These are phyloP conservation scores for Metopia argyrocephala DNA, from an alignment of 2,888 invertebrate species.

Conservation along the genomic window DNA sequence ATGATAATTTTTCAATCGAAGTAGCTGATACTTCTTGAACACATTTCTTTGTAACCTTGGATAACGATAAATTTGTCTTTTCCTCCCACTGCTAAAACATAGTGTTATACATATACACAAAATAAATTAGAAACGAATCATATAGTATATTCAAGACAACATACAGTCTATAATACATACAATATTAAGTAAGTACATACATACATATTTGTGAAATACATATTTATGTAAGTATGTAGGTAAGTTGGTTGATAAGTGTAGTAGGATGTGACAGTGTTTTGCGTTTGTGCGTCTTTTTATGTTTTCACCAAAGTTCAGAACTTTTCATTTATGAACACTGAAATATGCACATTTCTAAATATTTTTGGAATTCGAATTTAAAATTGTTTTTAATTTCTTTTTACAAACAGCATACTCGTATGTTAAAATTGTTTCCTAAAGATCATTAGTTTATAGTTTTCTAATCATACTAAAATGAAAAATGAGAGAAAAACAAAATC, in stretches of 20 bases:
- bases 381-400: too few relatives aligned
- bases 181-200: neutral
- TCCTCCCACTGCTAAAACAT: slow-evolving; percentile 43
- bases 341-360: too few relatives aligned
- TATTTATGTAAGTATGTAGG: neutral
- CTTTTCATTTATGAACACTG: too few relatives aligned
- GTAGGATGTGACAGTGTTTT: neutral
- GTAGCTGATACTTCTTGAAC: slow-evolving; percentile 38
- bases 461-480: too few relatives aligned
- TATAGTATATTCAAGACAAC: neutral
- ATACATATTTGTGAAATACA: slow-evolving; percentile 3
- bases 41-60: slow-evolving; percentile 27
- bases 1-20: slow-evolving; percentile 11
- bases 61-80: slow-evolving; percentile 21
- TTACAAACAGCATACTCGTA: too few relatives aligned
- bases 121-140: slow-evolving; percentile 31
- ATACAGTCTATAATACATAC: slow-evolving; percentile 4
- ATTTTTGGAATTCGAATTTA: too few relatives aligned
- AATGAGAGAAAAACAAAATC: too few relatives aligned
- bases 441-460: too few relatives aligned
- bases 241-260: neutral
- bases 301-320: too few relatives aligned
- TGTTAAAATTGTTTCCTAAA: too few relatives aligned
- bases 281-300: neutral
- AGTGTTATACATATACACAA: slow-evolving; percentile 28